phyloP scores from a whole-genome alignment of 2,113 vertebrate genomes.

The Malurus melanocephalus region DNA sequence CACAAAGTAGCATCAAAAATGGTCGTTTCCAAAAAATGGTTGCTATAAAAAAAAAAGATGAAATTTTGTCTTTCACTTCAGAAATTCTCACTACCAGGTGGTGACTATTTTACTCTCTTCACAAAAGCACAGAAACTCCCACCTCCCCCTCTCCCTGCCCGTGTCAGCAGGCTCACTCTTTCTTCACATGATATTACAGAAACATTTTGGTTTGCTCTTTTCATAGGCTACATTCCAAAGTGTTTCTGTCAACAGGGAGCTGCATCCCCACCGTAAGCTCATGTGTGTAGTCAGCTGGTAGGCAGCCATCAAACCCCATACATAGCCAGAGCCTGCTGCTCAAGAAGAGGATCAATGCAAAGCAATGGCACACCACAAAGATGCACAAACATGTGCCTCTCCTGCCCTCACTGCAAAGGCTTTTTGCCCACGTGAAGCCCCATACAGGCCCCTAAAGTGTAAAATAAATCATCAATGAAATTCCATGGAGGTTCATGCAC shows the following conservation, averaged over 20 bases:
- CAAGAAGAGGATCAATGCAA: not conserved
- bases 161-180: not conserved
- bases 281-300: not conserved
- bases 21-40: not conserved
- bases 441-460: not conserved
- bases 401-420: not conserved
- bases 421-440: not conserved
- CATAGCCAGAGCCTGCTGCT: not conserved
- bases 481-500: rapidly evolving
- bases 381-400: not conserved
- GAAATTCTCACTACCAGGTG: not conserved
- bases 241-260: not conserved
- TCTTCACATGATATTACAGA: not conserved
- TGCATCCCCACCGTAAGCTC: not conserved
- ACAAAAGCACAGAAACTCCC: not conserved
- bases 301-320: not conserved
- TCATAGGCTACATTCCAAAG: not conserved
- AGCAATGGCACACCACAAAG: not conserved
- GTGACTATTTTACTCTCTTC: not conserved
- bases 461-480: not conserved
- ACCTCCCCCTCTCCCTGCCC: not conserved
- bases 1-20: not conserved
- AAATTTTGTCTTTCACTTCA: not conserved
- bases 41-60: not conserved
- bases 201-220: slow-evolving; percentile 27